Evolutionary conservation across 2,113 vertebrate genomes (phyloP), one percentile per base, ranked within the genome.

Genomic region (Mesembrinibis cayennensis): DNA sequence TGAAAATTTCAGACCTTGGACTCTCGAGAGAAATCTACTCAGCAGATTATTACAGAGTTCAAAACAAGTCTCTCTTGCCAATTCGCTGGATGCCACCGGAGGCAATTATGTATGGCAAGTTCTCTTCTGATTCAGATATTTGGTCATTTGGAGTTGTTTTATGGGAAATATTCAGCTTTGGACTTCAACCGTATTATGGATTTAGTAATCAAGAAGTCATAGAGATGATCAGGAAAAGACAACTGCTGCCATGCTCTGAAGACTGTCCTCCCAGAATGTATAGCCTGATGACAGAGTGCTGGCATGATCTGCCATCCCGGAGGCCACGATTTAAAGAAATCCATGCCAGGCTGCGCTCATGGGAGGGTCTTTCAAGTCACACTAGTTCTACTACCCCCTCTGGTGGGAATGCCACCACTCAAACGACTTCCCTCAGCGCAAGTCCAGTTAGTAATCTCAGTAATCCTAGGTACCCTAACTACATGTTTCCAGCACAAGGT

Each of bases 101-200:
- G 97, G 99, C 99, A 87, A 99, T 99, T 58, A 52, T 99, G 89
- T 99, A 99, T 2, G 99, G 99, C 55, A 99, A 99, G 97, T 99
- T 99, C 98, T 99, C 99, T 73, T 98, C 99, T 1, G 99, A 99
- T 97, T 99, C 99, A 0, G 99, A 99, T 97, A 99, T 99, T 83
- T 99, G 99, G 99, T 99, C 99, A 0, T 99, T 99, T 25, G 99
- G 99, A 11, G 99, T 99, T 9, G 99, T 99, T 63, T 89, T 99
- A 38, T 99, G 99, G 99, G 99, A 99, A 95, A 99, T 99, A 63
- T 99, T 99, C 98, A 99, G 99, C 97, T 99, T 99, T 27, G 99
- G 99, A 56, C 99, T 99, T 38, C 99, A 99, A 97, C 99, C 99
- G 0, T 99, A 99, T 61, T 99, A 99, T 1, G 99, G 99, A 13